Conservation (phyloP, 2,888 invertebrate species). For the Parnassius apollo region DNA sequence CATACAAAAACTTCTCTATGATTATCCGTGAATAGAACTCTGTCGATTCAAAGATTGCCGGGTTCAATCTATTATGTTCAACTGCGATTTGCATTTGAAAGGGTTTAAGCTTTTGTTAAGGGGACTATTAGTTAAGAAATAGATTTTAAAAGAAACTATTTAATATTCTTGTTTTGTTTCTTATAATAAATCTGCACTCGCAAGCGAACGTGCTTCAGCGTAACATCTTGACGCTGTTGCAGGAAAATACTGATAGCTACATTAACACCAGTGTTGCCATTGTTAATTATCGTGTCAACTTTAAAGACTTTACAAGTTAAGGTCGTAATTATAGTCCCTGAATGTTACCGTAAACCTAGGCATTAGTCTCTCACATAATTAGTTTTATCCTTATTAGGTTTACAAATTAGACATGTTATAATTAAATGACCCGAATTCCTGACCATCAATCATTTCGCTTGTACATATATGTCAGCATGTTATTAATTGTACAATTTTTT, state of each 20-base stretch:
- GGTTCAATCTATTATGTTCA: conserved; percentile 24
- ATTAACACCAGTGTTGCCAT: conserved; percentile 12
- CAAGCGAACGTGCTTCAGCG: no score
- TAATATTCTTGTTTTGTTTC: conserved; percentile 4
- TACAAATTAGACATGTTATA: conserved; percentile 9
- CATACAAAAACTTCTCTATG: conserved; percentile 20
- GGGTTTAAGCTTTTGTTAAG: conserved; percentile 31
- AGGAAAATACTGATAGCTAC: conserved; percentile 1
- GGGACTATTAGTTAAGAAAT: conserved; percentile 26
- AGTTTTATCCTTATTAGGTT: conserved; percentile 19
- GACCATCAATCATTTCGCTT: conserved; percentile 2
- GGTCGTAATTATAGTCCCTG: conserved; percentile 20
- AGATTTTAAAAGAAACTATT: conserved; percentile 14
- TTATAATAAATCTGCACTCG: neutral
- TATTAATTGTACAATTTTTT: neutral
- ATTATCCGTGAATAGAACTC: conserved; percentile 23
- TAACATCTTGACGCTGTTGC: neutral
- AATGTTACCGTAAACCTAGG: conserved; percentile 17
- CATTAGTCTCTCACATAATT: conserved; percentile 14
- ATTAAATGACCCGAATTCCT: conserved; percentile 19
- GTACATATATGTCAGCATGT: neutral
- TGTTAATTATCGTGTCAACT: conserved; percentile 18
- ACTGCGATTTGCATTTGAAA: conserved; percentile 55
- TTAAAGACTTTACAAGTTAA: conserved; percentile 23
- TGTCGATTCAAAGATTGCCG: conserved; percentile 22